These are phyloP conservation scores for Nerophis ophidion DNA, from an alignment of 2,113 vertebrate genomes.

Conservation along the genomic window DNA sequence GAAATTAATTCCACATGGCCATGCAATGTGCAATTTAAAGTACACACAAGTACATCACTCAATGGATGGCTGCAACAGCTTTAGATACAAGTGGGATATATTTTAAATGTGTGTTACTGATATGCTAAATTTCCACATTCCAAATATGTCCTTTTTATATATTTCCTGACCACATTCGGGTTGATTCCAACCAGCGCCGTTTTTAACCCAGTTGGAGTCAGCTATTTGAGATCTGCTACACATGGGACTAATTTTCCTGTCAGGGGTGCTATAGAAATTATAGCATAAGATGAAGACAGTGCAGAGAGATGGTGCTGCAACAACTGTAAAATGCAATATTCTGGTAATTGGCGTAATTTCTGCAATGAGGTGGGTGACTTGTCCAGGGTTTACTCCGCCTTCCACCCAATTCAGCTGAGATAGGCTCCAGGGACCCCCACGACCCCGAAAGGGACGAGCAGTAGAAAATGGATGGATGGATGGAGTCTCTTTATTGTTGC, in stretches of 20 bases:
- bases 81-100: not conserved
- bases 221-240: constrained; percentile 7
- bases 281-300: constrained; percentile 3
- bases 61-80: no score
- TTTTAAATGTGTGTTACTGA: not conserved
- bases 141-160: constrained; percentile 2
- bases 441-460: no score
- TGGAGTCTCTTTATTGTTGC: not conserved
- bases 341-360: not conserved
- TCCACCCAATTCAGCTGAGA: no score
- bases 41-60: not conserved
- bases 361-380: no score
- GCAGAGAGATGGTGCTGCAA: not conserved
- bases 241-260: constrained; percentile 10
- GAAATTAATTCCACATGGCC: not conserved
- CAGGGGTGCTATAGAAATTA: constrained; percentile 1
- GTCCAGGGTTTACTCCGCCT: no score
- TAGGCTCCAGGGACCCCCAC: no score
- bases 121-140: not conserved
- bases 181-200: not conserved
- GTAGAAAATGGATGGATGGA: no score
- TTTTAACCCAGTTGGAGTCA: not conserved
- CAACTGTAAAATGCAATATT: not conserved
- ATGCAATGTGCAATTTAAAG: not conserved
- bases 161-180: not conserved